Conservation (phyloP, 1,140 invertebrate species). For the Orius insidiosus region DNA sequence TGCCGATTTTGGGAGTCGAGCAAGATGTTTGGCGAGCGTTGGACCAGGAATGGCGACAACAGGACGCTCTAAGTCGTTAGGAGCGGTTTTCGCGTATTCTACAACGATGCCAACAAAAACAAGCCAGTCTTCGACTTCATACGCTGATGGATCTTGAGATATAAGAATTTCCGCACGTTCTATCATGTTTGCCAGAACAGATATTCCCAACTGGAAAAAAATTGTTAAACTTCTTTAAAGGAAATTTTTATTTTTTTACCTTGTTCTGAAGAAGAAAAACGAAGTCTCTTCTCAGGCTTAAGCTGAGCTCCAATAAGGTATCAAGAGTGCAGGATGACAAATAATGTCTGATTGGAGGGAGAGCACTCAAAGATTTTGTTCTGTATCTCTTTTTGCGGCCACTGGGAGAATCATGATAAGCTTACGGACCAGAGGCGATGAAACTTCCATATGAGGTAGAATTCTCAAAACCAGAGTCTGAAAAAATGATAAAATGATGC, state of each 20-base stretch:
- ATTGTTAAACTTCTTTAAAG: not conserved
- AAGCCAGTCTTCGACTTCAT: constrained; percentile 5
- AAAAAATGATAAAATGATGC: not conserved
- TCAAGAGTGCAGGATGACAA: not conserved
- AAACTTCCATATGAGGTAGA: constrained; percentile 12
- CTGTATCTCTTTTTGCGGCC: constrained; percentile 9
- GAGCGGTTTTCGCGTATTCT: not conserved
- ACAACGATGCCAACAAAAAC: constrained; percentile 6
- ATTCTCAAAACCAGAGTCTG: constrained; percentile 13
- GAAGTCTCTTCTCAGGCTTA: constrained; percentile 3
- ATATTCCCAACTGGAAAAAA: constrained; percentile 14
- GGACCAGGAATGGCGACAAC: constrained; percentile 14
- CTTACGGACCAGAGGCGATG: constrained; percentile 4
- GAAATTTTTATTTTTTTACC: not conserved
- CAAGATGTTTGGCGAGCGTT: constrained; percentile 6
- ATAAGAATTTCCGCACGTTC: constrained; percentile 11
- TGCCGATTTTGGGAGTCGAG: not conserved
- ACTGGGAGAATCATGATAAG: constrained; percentile 9
- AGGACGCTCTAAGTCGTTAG: constrained; percentile 3
- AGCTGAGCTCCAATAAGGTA: not conserved
- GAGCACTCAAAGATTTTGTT: constrained; percentile 12
- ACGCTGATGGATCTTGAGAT: not conserved
- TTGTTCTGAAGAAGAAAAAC: constrained; percentile 5
- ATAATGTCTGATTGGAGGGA: constrained; percentile 14
- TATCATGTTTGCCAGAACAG: constrained; percentile 14